These are phyloP conservation scores for Tortrix viridana DNA, from an alignment of 2,888 invertebrate species.

Conservation along the genomic window DNA sequence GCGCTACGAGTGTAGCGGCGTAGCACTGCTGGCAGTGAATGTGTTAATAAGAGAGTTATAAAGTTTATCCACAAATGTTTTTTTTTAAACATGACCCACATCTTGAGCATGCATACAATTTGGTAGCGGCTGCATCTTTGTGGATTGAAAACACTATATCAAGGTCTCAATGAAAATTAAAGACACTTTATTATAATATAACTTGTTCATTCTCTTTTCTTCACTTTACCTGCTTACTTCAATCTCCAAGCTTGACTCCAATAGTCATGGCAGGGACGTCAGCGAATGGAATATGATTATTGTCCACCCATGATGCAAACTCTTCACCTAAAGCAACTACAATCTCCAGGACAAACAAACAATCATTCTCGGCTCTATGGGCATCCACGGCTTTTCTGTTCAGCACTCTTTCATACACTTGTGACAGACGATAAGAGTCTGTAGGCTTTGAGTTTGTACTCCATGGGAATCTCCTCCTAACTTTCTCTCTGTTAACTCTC, in stretches of 20 bases:
- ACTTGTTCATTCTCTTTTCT: background rate
- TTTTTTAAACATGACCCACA: too few species aligned
- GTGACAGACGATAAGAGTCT: slow-evolving; percentile 67
- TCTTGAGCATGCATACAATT: too few species aligned
- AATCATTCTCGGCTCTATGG: slow-evolving; percentile 86
- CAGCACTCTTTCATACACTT: slow-evolving; percentile 77
- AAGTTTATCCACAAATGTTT: too few species aligned
- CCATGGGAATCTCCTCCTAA: slow-evolving; percentile 25
- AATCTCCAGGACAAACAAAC: slow-evolving; percentile 78
- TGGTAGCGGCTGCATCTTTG: too few species aligned
- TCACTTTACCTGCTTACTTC: background rate
- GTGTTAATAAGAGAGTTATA: too few species aligned
- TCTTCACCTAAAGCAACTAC: slow-evolving; percentile 73
- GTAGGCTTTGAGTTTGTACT: slow-evolving; percentile 19
- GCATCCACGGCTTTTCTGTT: slow-evolving; percentile 57
- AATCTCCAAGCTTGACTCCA: slow-evolving; percentile 16
- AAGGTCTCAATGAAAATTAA: too few species aligned
- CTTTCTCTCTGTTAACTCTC: slow-evolving; percentile 16
- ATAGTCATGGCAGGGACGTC: slow-evolving; percentile 38
- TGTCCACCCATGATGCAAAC: slow-evolving; percentile 75
- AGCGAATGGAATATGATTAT: slow-evolving; percentile 39
- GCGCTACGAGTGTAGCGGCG: too few species aligned
- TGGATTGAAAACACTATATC: too few species aligned
- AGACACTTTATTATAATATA: too few species aligned
- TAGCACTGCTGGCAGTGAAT: too few species aligned